Evolutionary conservation across 2,113 vertebrate genomes (phyloP), one percentile per base, ranked within the genome.

Genomic region (Myiopsitta monachus): DNA sequence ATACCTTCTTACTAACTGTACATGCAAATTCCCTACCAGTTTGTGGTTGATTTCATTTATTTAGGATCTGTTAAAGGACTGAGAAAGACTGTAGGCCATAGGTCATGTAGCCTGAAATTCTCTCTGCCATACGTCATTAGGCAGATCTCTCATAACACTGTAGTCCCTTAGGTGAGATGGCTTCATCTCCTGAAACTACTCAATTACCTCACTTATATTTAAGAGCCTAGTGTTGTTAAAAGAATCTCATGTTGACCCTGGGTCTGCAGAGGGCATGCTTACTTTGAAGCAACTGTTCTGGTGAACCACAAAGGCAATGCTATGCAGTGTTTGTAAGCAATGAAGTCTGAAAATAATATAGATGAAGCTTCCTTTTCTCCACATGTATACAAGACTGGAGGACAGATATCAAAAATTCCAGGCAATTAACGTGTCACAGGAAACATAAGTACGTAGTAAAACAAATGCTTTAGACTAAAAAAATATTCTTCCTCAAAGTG

Each of bases 251-350:
- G 18, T 44, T 1, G 1, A 6, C 10, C 7, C 33, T 12, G 5
- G 16, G 7, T n/a, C n/a, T 76, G 46, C 57, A 88, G 38, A 63
- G 30, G 4, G 2, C 15, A 18, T 0, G 0, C 27, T n/a, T 52
- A 9, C 26, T 64, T 33, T 4, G 7, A 57, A n/a, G 22, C 33
- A 90, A 67, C 15, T n/a, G 10, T 44, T 80, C 33, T n/a, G 17
- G 24, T 72, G 52, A 79, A 88, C 30, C 28, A 82, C 66, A 79
- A 61, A 68, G 28, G 6, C 30, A 51, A 19, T 33, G 17, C 18
- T 31, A 38, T 17, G 39, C 5, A 14, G 14, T 8, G 11, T 26
- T 41, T 8, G 11, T 23, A 59, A 79, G 31, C 17, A 88, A 31
- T 18, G 36, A 30, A 38, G 10, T 10, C 47, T n/a, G 33, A 88